Evolutionary conservation across 2,888 invertebrate species (phyloP), one percentile per base, ranked within the genome.

Genomic region (Deladenus siricidicola): DNA sequence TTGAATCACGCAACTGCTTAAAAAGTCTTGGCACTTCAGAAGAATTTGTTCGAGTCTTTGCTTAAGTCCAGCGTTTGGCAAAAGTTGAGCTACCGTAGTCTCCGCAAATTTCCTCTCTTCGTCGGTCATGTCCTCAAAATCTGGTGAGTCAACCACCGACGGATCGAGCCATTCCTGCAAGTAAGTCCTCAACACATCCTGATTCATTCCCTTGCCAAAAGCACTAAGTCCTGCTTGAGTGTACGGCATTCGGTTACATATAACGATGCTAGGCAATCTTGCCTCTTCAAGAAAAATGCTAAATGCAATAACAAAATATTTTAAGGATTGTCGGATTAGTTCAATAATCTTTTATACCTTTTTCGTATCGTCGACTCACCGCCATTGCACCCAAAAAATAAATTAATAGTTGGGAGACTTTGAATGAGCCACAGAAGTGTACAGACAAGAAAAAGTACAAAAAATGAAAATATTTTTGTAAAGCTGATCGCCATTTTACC

Each of bases 221-320:
- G 62, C 49, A 17, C 42, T 39, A 14, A 64, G 56, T 6, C 65
- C 64, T 4, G 59, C 64, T 49, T 64, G 57, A 28, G 65, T 65
- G 45, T 58, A 64, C 4, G 64, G 64, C 10, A 64, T 30, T 21
- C 50, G 44, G 57, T 64, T 64, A 48, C 64, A 64, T 23, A 64
- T 54, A 19, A 64, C n/a, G 21, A 64, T 21, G 26, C 39, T 43
- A 10, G 64, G 64, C 26, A 64, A 45, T n/a, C 30, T 26, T 28
- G 65, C 48, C 23, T 64, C 52, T 21, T 55, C 55, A 17, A 56
- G 29, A 26, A 52, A 45, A 43, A 52, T 24, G 26, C 64, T 64
- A 34, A 60, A 54, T n/a, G n/a, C n/a, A n/a, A n/a, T n/a, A n/a
- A n/a, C n/a, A n/a, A n/a, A n/a, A n/a, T n/a, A n/a, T n/a, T n/a